Conservation (phyloP, 2,888 invertebrate genomes). For the Drosophila imparisetae region DNA sequence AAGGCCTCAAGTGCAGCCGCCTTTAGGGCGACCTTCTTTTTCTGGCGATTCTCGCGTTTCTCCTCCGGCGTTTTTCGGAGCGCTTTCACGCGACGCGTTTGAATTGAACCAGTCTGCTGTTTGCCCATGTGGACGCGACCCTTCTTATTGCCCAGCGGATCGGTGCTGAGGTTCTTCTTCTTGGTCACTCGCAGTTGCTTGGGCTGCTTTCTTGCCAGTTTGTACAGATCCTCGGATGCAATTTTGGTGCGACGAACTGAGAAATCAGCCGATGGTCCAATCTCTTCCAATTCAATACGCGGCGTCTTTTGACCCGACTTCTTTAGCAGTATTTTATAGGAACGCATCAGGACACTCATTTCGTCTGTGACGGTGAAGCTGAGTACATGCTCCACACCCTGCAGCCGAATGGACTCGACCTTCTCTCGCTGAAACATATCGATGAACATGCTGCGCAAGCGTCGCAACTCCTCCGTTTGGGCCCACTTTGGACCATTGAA, state of each 20-base stretch:
- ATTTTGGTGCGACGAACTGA: conserved; percentile 93
- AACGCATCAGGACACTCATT: conserved; percentile 91
- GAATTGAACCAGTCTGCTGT: conserved; percentile 91
- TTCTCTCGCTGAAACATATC: conserved; percentile 93
- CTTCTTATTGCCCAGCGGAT: conserved; percentile 94
- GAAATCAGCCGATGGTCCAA: conserved; percentile 95
- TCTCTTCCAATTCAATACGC: conserved; percentile 91
- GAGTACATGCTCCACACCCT: conserved; percentile 97
- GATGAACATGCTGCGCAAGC: conserved; percentile 94
- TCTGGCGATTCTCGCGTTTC: conserved; percentile 87
- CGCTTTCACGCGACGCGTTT: conserved; percentile 96
- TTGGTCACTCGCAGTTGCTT: conserved; percentile 91
- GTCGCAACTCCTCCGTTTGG: conserved; percentile 90
- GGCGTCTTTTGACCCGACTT: conserved; percentile 96
- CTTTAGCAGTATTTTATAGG: conserved; percentile 92
- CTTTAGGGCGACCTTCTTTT: conserved; percentile 85
- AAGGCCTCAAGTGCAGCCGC: conserved; percentile 70
- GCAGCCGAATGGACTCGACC: conserved; percentile 91
- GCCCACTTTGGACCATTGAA: conserved; percentile 97
- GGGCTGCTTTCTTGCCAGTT: conserved; percentile 92
- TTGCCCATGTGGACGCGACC: conserved; percentile 97
- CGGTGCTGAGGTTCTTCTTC: conserved; percentile 95
- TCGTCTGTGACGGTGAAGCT: conserved; percentile 93
- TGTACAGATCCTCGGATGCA: conserved; percentile 95
- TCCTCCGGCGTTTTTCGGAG: conserved; percentile 90